phyloP scores from a whole-genome alignment of 2,888 invertebrate species.

The Argyresthia goedartella region DNA sequence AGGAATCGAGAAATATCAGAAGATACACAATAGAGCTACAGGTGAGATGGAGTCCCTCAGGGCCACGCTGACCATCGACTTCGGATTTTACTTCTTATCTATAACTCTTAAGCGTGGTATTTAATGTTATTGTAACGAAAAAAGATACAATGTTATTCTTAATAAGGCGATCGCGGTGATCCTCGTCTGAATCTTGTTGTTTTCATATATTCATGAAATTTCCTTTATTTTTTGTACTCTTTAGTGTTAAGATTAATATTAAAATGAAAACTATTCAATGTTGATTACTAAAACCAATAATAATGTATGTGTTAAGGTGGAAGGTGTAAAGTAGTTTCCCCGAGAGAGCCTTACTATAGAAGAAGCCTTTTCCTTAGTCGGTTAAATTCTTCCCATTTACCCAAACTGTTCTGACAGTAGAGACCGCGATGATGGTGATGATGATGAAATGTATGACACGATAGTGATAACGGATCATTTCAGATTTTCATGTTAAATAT shows the following conservation, averaged over 20 bases:
- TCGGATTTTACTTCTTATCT: slow-evolving; percentile 34
- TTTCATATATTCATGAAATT: slow-evolving; percentile 70
- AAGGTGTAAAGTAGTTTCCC: slow-evolving; percentile 64
- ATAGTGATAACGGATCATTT: too few species aligned
- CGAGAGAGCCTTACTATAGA: slow-evolving; percentile 64
- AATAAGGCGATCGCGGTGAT: slow-evolving; percentile 57
- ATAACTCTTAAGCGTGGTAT: slow-evolving; percentile 51
- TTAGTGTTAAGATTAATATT: slow-evolving; percentile 68
- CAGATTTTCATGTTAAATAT: too few species aligned
- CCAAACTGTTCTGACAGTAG: slow-evolving; percentile 17
- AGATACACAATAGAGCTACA: too few species aligned
- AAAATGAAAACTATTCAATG: slow-evolving; percentile 67
- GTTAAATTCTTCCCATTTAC: slow-evolving; percentile 34
- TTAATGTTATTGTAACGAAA: slow-evolving; percentile 65
- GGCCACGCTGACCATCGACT: neutral
- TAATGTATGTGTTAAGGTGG: slow-evolving; percentile 51
- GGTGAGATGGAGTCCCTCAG: neutral
- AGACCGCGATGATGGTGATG: slow-evolving; percentile 17
- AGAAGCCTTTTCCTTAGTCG: slow-evolving; percentile 66
- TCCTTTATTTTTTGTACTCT: slow-evolving; percentile 73
- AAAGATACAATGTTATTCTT: slow-evolving; percentile 65
- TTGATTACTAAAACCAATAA: slow-evolving; percentile 69
- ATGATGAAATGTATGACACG: too few species aligned
- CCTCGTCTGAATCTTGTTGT: slow-evolving; percentile 67
- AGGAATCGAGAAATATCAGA: too few species aligned